Base-by-base conservation (phyloP, 2,797 vertebrate genomes). In the Danio choprae region DNA sequence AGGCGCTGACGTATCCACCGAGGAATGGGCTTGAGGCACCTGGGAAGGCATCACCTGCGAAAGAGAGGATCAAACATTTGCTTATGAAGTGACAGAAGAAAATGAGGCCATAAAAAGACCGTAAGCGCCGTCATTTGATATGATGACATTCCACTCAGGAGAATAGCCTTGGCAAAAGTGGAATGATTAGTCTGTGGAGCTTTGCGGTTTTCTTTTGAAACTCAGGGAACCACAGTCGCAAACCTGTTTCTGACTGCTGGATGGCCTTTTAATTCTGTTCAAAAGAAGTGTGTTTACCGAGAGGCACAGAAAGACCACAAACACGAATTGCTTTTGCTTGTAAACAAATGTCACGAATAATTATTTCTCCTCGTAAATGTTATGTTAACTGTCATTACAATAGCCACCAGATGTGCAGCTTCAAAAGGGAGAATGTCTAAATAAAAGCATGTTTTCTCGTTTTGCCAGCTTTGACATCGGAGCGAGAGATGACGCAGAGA, bases 21-120 rank as follows among this genome's bases (percentile, higher is more conserved):
- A 96, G 91, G 90, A 95, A 96, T 55, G 90, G 90, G 84, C 89
- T 87, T 84, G 94, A 93, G 87, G 93, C 89, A 86, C 92, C 86
- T 8, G 91, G 87, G 88, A 92, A 95, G 91, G 93, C 91, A 87
- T 96, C 95, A 76, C 93, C 95, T 96, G 80, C 69, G 7, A 64
- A 74, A 38, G 38, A 70, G 46, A 43, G 18, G 51, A 65, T 51
- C 65, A 59, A 59, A 62, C 46, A 4, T 50, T 70, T 60, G 67
- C 22, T 71, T 62, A 40, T 62, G 29, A 79, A 70, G 36, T n/a
- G 48, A 10, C 62, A 6, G 63, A 72, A 65, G 4, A 83, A 78
- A 75, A 55, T 62, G 18, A 64, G 0, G 55, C 44, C 4, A 13
- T 22, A 74, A 16, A 64, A 67, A 38, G 18, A 62, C n/a, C 8